Evolutionary conservation across 2,888 invertebrate species (phyloP), one percentile per base, ranked within the genome.

Genomic region (Athalia rosae): DNA sequence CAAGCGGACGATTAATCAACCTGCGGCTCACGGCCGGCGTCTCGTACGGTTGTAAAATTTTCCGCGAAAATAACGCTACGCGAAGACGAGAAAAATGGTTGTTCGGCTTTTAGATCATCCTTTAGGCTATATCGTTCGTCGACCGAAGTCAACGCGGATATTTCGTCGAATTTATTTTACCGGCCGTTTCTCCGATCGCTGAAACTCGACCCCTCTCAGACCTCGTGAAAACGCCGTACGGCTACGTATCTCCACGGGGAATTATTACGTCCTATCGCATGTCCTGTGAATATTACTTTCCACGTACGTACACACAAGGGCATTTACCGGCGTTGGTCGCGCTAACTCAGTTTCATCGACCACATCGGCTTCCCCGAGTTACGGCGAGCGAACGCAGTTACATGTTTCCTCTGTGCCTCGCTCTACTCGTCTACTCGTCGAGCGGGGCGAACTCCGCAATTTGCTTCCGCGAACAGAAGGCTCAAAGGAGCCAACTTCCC

Each of bases 291-390:
- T 28, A 28, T 28, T 11, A 4, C 64, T 50, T n/a, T n/a, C 7
- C 48, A 50, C 28, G 1, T 45, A 63, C n/a, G n/a, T n/a, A n/a
- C n/a, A n/a, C 4, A 15, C 47, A 11, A 58, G 5, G 58, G 9
- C 67, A 28, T 28, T 28, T 28, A 28, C 28, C 28, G 28, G 28
- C 28, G 28, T 67, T 67, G 67, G 67, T 53, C 67, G 50, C 67
- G 50, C 67, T 67, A 67, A 67, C 67, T 67, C 67, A 67, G 67
- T 67, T 67, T 67, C 53, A 67, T 67, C 66, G 66, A 66, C 48
- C 67, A 67, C 67, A 67, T 11, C 11, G 50, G 50, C 15, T 9
- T 13, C 11, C 1, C 11, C 1, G n/a, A 62, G 62, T 11, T 45
- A 45, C n/a, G 47, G 43, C 13, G n/a, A 64, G 11, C n/a, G 50